Evolutionary conservation across 2,888 invertebrate genomes (phyloP), one percentile per base, ranked within the genome.

Genomic region (Periphyllus acericola): DNA sequence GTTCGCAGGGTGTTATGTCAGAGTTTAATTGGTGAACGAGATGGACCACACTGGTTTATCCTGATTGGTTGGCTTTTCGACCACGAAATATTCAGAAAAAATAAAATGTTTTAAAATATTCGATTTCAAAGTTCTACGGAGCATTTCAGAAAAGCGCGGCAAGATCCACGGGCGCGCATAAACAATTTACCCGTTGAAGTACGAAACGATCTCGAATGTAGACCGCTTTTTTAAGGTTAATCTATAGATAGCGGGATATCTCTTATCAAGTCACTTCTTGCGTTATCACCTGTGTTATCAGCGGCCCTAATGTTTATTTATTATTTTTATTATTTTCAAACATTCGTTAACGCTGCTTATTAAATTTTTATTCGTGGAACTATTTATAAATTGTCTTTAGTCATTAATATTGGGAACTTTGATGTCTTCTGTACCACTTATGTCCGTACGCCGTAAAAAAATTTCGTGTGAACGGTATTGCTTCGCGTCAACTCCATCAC

Each of bases 71-170:
- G 6, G 25, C 60, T 25, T 25, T 25, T 19, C 3, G 1, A 66
- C 32, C 40, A 66, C 17, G 9, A 36, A 32, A 66, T n/a, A 25
- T 6, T 11, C 0, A 19, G n/a, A 32, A 32, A 66, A 66, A 83
- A 55, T 21, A 19, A 17, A 11, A 55, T 9, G 2, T 32, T 1
- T 0, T 17, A 72, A 55, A 72, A 55, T 55, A 36, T 55, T 79
- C 2, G 3, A 55, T 40, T 80, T 55, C 2, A 6, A 17, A 29
- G n/a, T 72, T 46, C 14, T 19, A 21, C 32, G 5, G 6, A 75
- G 9, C 34, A 75, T 80, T 87, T 87, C 46, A 75, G 80, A 87
- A 87, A 87, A 87, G 66, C 81, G 87, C 87, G 87, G 80, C 40
- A 87, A 87, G 19, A 81, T 81, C 34, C n/a, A 40, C 32, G 25